These are phyloP conservation scores for Drosophila kepulauana DNA, from an alignment of 1,140 invertebrate genomes.

Conservation along the genomic window DNA sequence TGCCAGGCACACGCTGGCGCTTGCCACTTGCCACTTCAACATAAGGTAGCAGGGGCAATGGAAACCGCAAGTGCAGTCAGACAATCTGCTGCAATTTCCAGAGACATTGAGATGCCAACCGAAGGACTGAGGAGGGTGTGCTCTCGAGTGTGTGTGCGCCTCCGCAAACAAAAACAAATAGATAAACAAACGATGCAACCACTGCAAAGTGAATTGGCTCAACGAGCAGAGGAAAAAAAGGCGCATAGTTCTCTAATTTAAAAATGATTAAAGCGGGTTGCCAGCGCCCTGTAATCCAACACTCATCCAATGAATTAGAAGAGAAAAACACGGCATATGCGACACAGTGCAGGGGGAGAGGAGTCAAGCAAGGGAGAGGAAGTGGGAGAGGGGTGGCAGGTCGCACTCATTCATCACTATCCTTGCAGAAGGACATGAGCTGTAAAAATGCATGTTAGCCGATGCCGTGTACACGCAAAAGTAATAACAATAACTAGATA, in stretches of 20 bases:
- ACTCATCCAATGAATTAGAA: slow-evolving; percentile 75
- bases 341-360: slow-evolving; percentile 5
- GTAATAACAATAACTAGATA: slow-evolving; percentile 76
- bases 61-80: slow-evolving; percentile 73
- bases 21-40: slow-evolving; percentile 28
- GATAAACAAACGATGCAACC: slow-evolving; percentile 70
- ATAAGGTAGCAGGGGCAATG: slow-evolving; percentile 34
- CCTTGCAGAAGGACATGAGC: slow-evolving; percentile 39
- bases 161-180: slow-evolving; percentile 66
- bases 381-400: slow-evolving; percentile 14
- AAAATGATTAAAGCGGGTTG: slow-evolving; percentile 82
- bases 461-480: slow-evolving; percentile 62
- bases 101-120: slow-evolving; percentile 25
- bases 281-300: slow-evolving; percentile 71
- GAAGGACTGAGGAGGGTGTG: neutral
- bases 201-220: slow-evolving; percentile 47
- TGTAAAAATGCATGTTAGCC: slow-evolving; percentile 52
- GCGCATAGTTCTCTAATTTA: slow-evolving; percentile 82
- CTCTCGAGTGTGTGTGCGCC: slow-evolving; percentile 44
- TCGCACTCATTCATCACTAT: slow-evolving; percentile 71
- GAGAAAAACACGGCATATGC: slow-evolving; percentile 79
- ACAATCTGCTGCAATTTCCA: slow-evolving; percentile 80
- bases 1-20: slow-evolving; percentile 50
- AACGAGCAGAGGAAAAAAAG: slow-evolving; percentile 51
- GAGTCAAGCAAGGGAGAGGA: too few species aligned